Conservation (phyloP, 2,888 invertebrate species). For the Metellina segmentata region DNA sequence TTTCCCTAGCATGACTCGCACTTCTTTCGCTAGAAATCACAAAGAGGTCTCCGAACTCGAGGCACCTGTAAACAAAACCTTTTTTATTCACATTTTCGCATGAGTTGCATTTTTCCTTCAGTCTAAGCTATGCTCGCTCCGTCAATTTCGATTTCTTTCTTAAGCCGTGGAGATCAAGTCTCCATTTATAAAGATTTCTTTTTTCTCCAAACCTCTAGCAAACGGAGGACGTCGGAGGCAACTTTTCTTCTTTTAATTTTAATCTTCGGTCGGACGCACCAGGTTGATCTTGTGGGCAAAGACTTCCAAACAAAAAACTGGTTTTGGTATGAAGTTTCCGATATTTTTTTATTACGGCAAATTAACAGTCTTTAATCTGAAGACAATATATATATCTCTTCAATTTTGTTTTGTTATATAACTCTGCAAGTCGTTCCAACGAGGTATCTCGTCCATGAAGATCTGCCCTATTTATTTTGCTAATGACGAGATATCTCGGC, state of each 20-base stretch:
- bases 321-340: constrained; percentile 4
- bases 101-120: constrained; percentile 1
- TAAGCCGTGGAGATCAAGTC: constrained; percentile 16
- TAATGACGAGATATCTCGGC: too few species aligned
- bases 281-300: constrained; percentile 23
- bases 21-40: constrained; percentile 30
- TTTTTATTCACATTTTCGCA: constrained; percentile 27
- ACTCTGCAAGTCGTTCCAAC: too few species aligned
- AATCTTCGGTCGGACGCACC: not conserved
- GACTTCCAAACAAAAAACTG: constrained; percentile 22
- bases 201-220: constrained; percentile 18
- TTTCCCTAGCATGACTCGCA: not conserved
- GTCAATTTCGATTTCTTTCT: constrained; percentile 63
- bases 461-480: too few species aligned
- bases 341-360: not conserved
- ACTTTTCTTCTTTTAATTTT: not conserved
- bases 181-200: constrained; percentile 29
- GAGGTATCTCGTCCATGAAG: too few species aligned
- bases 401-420: not conserved
- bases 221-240: constrained; percentile 21
- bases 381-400: not conserved
- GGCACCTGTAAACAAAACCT: constrained; percentile 53
- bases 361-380: constrained; percentile 10
- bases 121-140: constrained; percentile 29
- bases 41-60: constrained; percentile 56